Evolutionary conservation across 2,797 vertebrate species (phyloP).

Genomic region (Dipus sagitta): DNA sequence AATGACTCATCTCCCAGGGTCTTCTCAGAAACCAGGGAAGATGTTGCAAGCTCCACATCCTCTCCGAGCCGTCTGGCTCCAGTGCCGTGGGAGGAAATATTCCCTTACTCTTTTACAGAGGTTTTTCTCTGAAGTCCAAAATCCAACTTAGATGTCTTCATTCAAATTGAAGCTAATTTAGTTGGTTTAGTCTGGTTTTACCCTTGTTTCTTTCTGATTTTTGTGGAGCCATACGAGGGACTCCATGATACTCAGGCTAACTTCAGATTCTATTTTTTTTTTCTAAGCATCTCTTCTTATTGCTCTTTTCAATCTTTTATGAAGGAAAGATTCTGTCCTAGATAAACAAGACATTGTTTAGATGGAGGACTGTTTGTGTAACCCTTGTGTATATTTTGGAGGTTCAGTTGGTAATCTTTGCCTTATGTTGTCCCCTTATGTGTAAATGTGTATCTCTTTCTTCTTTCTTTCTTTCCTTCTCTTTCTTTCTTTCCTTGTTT

Average conservation of each 20-base stretch:
- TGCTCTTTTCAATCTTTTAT: constrained; percentile 38
- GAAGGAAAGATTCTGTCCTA: not conserved
- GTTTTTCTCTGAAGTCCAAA: constrained; percentile 61
- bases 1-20: constrained; percentile 63
- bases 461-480: too few species aligned
- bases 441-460: not conserved
- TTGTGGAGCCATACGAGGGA: not conserved
- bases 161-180: constrained; percentile 35
- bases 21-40: constrained; percentile 71
- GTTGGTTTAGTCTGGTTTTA: not conserved
- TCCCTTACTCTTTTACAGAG: constrained; percentile 46
- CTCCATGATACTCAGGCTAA: not conserved
- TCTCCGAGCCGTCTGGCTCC: constrained; percentile 66
- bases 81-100: not conserved
- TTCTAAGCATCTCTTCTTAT: not conserved
- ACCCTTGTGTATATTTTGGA: not conserved
- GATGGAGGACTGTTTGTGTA: not conserved
- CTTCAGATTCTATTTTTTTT: not conserved
- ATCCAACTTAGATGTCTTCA: constrained; percentile 15
- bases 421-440: not conserved
- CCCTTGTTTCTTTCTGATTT: constrained; percentile 7
- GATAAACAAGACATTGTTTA: constrained; percentile 28
- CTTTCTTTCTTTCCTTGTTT: too few species aligned
- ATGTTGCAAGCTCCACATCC: constrained; percentile 66
- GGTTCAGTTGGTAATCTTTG: constrained; percentile 40